These are phyloP conservation scores for Tholera decimalis DNA, from an alignment of 2,888 invertebrate genomes.

Conservation along the genomic window DNA sequence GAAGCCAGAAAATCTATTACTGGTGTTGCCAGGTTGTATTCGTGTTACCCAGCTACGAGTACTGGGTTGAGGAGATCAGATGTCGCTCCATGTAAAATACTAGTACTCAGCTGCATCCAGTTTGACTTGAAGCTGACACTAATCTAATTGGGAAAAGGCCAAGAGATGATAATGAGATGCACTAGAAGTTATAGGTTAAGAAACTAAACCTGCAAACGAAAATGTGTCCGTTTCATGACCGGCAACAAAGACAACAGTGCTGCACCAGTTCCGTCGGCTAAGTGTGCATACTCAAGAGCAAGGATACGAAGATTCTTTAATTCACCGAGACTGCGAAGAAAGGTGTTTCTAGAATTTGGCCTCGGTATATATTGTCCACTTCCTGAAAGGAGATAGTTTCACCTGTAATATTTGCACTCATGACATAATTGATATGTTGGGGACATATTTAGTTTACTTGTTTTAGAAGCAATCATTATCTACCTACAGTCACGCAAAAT, in stretches of 20 bases:
- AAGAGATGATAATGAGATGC: not conserved
- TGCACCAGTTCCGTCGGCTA: constrained; percentile 82
- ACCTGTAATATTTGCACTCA: not conserved
- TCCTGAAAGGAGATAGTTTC: constrained; percentile 68
- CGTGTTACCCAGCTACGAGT: too few species aligned
- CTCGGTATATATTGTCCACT: constrained; percentile 82
- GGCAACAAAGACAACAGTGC: constrained; percentile 80
- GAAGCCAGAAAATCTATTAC: too few species aligned
- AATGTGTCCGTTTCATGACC: constrained; percentile 79
- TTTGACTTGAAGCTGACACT: too few species aligned
- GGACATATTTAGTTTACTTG: too few species aligned
- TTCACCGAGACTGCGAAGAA: constrained; percentile 79
- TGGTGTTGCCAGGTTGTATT: too few species aligned
- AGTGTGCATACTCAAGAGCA: constrained; percentile 82
- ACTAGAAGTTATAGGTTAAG: not conserved
- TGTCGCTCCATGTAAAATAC: too few species aligned
- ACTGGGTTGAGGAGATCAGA: too few species aligned
- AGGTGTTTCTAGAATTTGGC: constrained; percentile 76
- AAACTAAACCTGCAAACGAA: constrained; percentile 80
- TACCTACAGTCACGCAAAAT: too few species aligned
- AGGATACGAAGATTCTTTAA: constrained; percentile 79
- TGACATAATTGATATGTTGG: not conserved
- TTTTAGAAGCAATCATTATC: too few species aligned
- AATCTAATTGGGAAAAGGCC: too few species aligned
- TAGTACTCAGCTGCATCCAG: too few species aligned